Base-by-base conservation (phyloP, 2,797 vertebrate genomes). In the Nothura maculosa region DNA sequence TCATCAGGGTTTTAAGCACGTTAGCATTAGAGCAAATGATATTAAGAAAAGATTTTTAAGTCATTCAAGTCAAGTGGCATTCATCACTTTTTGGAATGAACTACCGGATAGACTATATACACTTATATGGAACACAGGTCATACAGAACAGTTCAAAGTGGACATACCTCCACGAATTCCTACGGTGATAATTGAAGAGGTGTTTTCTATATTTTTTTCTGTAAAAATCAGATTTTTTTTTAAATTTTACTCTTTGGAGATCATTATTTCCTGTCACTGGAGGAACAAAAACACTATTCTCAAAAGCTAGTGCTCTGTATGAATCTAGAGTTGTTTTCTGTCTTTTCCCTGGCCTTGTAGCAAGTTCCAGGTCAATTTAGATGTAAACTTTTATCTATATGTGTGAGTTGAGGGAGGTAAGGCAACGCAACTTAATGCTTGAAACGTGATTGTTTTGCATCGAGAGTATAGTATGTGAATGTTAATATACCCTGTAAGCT, bases 171-270 rank as follows among this genome's bases (percentile, higher is more conserved):
- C 28, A 7, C 16, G 21, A 6, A 55, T 8, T 64, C 8, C 34
- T n/a, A 19, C 0, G 3, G 18, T 57, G 13, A 6, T 40, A 57
- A 45, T 72, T 72, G n/a, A 55, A 1, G 19, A 50, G 28, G 9
- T 77, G 12, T 10, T 20, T 68, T 43, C 43, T 19, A 19, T 45
- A 67, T 16, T 63, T 10, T 10, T 67, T 67, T 27, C 11, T 30
- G 22, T 63, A 10, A 42, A 82, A 32, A 10, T 4, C 9, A 55
- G 77, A 17, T 45, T 45, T 45, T 45, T 45, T 10, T 42, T 42
- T 42, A 6, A 16, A 19, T 45, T 45, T 45, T 45, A 45, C 18
- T 19, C 12, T 3, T 60, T 4, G 28, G 62, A 85, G 42, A 54
- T 8, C 0, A 1, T 9, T 60, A 9, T 9, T 62, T 47, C 45